Percentiles rank a stretch among this genome's conserved stretches.
Evolutionary conservation across 2,113 vertebrate species (phyloP).

Genomic region (Thymallus thymallus): DNA sequence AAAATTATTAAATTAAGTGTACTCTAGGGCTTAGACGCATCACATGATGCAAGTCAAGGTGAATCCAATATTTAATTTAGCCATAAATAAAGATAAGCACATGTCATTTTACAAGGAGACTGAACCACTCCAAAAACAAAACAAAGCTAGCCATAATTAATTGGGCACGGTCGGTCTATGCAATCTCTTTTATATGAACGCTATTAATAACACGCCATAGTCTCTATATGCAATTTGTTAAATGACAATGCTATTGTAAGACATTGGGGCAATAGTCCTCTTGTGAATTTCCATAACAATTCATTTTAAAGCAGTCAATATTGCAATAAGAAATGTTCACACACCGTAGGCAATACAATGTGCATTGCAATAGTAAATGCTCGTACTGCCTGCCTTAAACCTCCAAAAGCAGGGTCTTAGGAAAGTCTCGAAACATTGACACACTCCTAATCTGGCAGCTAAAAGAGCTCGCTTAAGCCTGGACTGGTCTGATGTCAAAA

Average conservation of each 20-base stretch:
- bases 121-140: no score
- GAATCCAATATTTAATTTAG: neutral
- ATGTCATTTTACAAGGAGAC: neutral
- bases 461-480: neutral
- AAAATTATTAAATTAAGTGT: neutral
- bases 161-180: no score
- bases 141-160: no score
- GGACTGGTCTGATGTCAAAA: neutral
- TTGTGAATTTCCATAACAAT: neutral
- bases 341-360: neutral
- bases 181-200: no score
- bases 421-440: neutral
- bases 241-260: neutral
- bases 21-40: neutral
- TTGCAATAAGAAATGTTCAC: neutral
- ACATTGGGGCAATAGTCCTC: neutral
- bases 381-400: neutral
- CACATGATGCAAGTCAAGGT: neutral
- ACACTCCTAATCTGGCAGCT: neutral
- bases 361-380: neutral
- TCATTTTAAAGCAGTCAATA: neutral
- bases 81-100: no score
- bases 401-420: neutral
- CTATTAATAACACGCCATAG: no score
- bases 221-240: no score